These are phyloP conservation scores for Anastrepha ludens DNA, from an alignment of 1,140 invertebrate genomes.

Conservation along the genomic window DNA sequence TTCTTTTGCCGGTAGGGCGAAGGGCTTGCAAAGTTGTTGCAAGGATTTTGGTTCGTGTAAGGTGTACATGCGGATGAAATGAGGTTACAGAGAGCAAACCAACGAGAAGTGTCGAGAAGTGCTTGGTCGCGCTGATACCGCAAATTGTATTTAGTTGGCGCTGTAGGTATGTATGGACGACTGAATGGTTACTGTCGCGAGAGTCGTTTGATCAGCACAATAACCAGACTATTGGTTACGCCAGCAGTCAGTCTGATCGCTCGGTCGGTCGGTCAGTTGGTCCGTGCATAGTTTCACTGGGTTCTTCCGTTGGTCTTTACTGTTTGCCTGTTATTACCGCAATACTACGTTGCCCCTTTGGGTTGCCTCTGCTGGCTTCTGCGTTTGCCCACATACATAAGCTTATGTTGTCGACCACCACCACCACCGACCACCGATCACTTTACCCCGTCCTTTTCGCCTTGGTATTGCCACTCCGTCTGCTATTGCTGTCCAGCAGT, in stretches of 20 bases:
- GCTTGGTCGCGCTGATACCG: conserved; percentile 10
- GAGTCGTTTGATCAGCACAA: conserved; percentile 41
- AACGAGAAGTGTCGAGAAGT: neutral
- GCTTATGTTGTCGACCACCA: neutral
- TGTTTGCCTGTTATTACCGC: neutral
- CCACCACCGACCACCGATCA: neutral
- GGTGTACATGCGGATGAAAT: neutral
- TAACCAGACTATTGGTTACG: conserved; percentile 4
- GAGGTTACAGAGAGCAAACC: neutral
- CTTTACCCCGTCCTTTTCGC: too few relatives aligned
- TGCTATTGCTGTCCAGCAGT: neutral
- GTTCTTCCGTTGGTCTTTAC: neutral
- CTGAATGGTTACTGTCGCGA: neutral
- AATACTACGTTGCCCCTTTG: neutral
- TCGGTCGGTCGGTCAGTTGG: neutral
- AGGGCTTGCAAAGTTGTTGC: neutral
- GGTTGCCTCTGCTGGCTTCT: neutral
- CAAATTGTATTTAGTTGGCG: conserved; percentile 37
- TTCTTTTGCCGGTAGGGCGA: neutral
- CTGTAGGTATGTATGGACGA: conserved; percentile 17
- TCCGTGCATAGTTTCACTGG: neutral
- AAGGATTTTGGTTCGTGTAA: conserved; percentile 31
- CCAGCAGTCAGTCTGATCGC: neutral
- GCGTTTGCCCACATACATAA: neutral
- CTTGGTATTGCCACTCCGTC: neutral